These are phyloP conservation scores for Neodon shergylaensis DNA, from an alignment of 2,113 vertebrate species.

Conservation along the genomic window DNA sequence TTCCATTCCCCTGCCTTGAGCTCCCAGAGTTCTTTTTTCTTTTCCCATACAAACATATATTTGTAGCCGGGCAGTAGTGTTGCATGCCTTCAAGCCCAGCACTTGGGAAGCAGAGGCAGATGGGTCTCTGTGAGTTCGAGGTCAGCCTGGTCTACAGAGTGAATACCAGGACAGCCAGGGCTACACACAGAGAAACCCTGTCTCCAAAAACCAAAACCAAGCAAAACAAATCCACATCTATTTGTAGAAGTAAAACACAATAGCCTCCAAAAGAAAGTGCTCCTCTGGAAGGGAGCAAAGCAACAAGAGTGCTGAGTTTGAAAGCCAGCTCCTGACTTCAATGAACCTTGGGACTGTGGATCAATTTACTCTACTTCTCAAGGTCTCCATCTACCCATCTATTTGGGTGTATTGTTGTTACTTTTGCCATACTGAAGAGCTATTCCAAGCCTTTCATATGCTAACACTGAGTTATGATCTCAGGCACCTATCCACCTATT, in stretches of 20 bases:
- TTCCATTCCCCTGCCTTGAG: background rate
- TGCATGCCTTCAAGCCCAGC: background rate
- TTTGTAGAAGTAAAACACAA: background rate
- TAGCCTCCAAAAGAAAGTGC: background rate
- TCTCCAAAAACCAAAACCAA: background rate
- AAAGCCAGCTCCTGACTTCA: background rate
- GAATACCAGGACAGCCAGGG: background rate
- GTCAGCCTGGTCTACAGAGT: background rate
- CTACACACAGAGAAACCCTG: background rate
- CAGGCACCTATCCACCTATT: no score
- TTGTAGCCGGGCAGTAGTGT: background rate
- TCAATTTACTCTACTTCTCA: slow-evolving; percentile 32
- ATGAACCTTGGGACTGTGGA: background rate
- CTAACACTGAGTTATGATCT: background rate
- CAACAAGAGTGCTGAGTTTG: background rate
- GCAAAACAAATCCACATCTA: background rate
- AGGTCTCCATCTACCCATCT: slow-evolving; percentile 11
- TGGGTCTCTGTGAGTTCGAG: background rate
- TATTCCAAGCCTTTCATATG: background rate
- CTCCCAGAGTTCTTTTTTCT: slow-evolving; percentile 20
- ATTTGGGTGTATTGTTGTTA: background rate
- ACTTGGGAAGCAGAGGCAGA: background rate
- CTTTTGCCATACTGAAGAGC: background rate
- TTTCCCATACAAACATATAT: background rate
- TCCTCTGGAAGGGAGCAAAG: background rate